Evolutionary conservation across 2,888 invertebrate genomes (phyloP), one percentile per base, ranked within the genome.

Genomic region (Tribolium freemani): DNA sequence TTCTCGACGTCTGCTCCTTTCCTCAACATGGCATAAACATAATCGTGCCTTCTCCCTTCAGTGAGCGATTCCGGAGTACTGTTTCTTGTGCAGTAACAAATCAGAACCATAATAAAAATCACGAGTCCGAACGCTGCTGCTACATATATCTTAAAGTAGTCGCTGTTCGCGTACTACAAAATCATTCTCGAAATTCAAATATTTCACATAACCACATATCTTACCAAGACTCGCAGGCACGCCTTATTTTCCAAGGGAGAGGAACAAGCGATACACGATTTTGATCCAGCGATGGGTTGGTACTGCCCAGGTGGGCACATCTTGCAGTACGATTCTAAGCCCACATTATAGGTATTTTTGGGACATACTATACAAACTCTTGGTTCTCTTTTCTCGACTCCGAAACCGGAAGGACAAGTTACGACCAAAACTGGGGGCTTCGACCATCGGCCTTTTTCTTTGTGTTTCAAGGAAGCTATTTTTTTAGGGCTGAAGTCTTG

Each of bases 371-470:
- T 81, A 74, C 87, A 87, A 63, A 86, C 72, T 56, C 79, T 76
- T 57, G 84, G 83, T n/a, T 80, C 79, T 13, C 79, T 80, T 30
- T 80, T 80, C 61, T 83, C 80, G 11, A 86, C 78, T 46, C 86
- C 86, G 79, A 84, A 87, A 3, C 87, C 86, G 45, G 82, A 80
- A 8, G 80, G 82, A 75, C 87, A 87, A n/a, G 79, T 76, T n/a
- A 85, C 79, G 3, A 81, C 71, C 58, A 87, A 74, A 68, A 81
- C 80, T 6, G 85, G 84, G 3, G 77, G 72, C 64, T 82, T 79
- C 5, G 26, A 57, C 70, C 11, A 78, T 73, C 10, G 76, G 48
- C 74, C 73, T 5, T 71, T 70, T 66, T 54, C 76, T 58, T 31
- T 76, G 58, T 66, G 10, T 45, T 69, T 56, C 13, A 60, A 44